Conservation (phyloP, 2,888 invertebrate species). For the Biston stratarius region DNA sequence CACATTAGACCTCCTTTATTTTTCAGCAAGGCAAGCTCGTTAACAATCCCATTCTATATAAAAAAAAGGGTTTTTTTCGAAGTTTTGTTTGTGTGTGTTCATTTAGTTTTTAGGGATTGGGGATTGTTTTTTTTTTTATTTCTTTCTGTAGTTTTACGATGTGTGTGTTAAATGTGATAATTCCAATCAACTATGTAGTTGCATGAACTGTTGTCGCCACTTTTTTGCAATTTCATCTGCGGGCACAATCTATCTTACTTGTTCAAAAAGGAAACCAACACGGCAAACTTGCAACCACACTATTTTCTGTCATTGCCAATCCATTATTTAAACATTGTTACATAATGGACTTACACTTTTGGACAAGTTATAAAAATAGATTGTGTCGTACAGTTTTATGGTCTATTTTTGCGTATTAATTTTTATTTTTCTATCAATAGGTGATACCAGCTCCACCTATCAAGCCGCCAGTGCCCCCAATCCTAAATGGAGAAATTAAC, state of each 20-base stretch:
- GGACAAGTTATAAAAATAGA: neutral
- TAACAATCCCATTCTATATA: too few species aligned
- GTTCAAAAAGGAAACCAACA: neutral
- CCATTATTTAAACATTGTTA: too few species aligned
- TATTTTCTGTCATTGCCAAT: neutral
- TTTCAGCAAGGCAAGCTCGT: too few species aligned
- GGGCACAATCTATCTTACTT: neutral
- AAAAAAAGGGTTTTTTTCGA: too few species aligned
- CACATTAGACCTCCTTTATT: too few species aligned
- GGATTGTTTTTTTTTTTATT: neutral
- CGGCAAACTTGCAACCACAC: neutral
- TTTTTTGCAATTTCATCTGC: neutral
- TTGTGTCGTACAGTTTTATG: neutral
- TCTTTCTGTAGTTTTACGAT: neutral
- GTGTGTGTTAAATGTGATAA: neutral
- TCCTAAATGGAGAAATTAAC: conserved; percentile 75
- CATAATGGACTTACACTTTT: too few species aligned
- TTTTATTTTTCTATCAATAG: conserved; percentile 55
- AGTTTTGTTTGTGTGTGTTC: too few species aligned
- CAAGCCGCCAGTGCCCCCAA: conserved; percentile 64
- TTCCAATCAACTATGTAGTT: neutral
- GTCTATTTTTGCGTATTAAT: conserved; percentile 7
- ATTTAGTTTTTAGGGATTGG: neutral
- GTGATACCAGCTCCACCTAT: conserved; percentile 82
- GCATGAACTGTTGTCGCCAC: conserved; percentile 16